A percentile compares a stretch with the other conserved stretches of the same genome.
Evolutionary conservation across 1,140 invertebrate species (phyloP).

Genomic region (Chymomyza costata): DNA sequence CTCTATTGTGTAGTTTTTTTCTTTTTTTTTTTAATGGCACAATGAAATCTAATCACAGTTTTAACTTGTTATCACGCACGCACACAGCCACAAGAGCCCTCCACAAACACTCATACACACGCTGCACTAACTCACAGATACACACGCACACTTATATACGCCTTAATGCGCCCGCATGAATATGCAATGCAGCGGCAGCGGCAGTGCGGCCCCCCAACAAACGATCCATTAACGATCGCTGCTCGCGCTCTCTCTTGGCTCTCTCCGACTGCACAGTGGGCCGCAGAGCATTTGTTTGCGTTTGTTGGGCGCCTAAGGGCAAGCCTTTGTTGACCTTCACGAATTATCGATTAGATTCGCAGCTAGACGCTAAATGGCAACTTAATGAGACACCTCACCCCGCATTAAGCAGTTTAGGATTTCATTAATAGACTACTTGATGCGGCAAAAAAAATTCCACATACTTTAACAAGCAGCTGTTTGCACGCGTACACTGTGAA

Average conservation of each 20-base stretch:
- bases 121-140: background rate
- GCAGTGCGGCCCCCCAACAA: too few relatives aligned
- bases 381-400: conserved; percentile 8
- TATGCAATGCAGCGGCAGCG: conserved; percentile 34
- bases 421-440: too few relatives aligned
- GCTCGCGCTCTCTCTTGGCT: too few relatives aligned
- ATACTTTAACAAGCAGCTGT: too few relatives aligned
- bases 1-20: conserved; percentile 10
- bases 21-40: conserved; percentile 22
- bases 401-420: too few relatives aligned
- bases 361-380: conserved; percentile 29
- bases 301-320: too few relatives aligned
- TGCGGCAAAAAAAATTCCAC: too few relatives aligned
- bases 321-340: too few relatives aligned
- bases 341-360: conserved; percentile 27
- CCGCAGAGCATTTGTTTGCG: conserved; percentile 6
- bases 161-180: conserved; percentile 52
- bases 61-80: conserved; percentile 45
- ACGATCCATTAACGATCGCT: too few relatives aligned
- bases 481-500: too few relatives aligned
- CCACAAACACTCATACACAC: conserved; percentile 17
- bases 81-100: too few relatives aligned
- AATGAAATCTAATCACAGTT: conserved; percentile 62
- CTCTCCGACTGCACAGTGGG: conserved; percentile 64
- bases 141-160: conserved; percentile 19